These are phyloP conservation scores for Osmerus mordax DNA, from an alignment of 2,113 vertebrate species.

Conservation along the genomic window DNA sequence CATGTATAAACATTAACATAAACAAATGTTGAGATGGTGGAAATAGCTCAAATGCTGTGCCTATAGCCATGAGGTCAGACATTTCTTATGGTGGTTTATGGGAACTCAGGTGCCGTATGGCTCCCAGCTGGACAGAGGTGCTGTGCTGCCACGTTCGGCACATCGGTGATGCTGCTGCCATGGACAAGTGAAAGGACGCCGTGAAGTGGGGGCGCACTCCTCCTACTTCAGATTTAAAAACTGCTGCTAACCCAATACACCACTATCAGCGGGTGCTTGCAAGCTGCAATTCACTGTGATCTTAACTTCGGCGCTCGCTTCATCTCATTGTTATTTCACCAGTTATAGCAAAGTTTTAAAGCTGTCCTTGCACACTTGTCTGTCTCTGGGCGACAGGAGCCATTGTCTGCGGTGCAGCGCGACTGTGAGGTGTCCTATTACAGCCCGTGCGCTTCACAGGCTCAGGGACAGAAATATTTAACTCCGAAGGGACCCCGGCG, in stretches of 20 bases:
- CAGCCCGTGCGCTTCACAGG: conserved; percentile 56
- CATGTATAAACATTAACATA: background rate
- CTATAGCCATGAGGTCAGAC: background rate
- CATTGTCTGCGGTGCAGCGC: conserved; percentile 62
- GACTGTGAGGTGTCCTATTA: conserved; percentile 67
- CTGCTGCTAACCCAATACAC: conserved; percentile 24
- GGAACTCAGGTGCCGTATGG: too few species aligned
- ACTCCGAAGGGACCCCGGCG: background rate
- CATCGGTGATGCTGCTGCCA: conserved; percentile 20
- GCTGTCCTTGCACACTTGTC: conserved; percentile 8
- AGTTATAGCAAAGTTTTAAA: conserved; percentile 39
- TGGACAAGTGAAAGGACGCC: conserved; percentile 35
- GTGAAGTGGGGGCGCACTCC: conserved; percentile 51
- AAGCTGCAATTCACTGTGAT: background rate
- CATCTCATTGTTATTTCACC: background rate
- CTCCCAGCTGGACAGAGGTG: conserved; percentile 54
- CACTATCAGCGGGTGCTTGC: conserved; percentile 25
- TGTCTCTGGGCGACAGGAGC: conserved; percentile 35
- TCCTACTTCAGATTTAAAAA: conserved; percentile 27
- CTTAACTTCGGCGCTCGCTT: background rate
- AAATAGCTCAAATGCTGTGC: background rate
- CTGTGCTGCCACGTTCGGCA: conserved; percentile 62
- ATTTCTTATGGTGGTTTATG: too few species aligned
- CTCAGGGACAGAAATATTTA: conserved; percentile 30
- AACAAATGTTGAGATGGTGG: background rate